These are phyloP conservation scores for Centruroides vittatus DNA, from an alignment of 1,140 invertebrate species.

Conservation along the genomic window DNA sequence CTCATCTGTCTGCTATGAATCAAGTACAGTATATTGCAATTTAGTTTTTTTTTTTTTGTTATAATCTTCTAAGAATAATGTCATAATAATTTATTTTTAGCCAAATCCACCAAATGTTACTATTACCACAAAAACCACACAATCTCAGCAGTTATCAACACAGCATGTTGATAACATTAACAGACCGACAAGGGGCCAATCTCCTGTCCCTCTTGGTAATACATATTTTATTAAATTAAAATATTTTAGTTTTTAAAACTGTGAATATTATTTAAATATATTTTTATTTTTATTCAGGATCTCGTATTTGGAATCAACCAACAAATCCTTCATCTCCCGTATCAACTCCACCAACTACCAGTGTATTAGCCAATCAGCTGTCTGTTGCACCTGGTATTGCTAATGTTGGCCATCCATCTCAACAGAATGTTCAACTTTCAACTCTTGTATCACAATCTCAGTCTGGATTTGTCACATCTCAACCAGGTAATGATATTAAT, in stretches of 20 bases:
- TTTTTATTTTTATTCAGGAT: neutral
- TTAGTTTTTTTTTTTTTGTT: constrained; percentile 2
- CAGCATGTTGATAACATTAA: constrained; percentile 10
- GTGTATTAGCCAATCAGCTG: constrained; percentile 11
- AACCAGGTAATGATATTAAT: too few relatives aligned
- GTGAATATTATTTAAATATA: too few relatives aligned
- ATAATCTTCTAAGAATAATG: neutral
- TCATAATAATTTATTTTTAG: constrained; percentile 14
- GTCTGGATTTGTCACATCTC: too few relatives aligned
- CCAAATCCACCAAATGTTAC: constrained; percentile 22
- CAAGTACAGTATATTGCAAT: constrained; percentile 14
- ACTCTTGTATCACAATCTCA: constrained; percentile 3
- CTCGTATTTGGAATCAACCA: constrained; percentile 15
- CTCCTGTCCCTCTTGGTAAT: constrained; percentile 11
- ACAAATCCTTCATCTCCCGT: constrained; percentile 11
- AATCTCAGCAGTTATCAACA: neutral
- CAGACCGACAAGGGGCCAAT: constrained; percentile 10
- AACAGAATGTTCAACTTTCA: neutral
- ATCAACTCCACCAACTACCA: constrained; percentile 11
- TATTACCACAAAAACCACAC: constrained; percentile 16
- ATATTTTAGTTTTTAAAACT: too few relatives aligned
- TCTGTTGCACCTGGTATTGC: constrained; percentile 6
- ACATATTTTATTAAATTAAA: too few relatives aligned
- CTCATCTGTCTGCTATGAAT: constrained; percentile 8
- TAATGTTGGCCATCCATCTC: constrained; percentile 1